Conservation (phyloP, 2,113 vertebrate genomes). For the Tapirus terrestris region DNA sequence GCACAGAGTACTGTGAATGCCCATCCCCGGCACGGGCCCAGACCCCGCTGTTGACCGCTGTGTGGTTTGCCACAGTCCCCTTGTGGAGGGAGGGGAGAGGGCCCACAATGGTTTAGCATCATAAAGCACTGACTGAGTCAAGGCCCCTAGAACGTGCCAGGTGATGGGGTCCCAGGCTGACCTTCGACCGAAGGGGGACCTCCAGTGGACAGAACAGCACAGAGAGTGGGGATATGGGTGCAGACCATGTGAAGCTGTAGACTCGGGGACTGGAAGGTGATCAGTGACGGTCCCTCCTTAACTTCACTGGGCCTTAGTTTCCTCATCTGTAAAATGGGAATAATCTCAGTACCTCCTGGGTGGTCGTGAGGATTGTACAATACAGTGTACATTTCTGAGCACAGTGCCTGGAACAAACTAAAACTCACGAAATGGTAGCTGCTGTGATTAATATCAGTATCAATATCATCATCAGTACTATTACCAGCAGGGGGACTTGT, state of each 20-base stretch:
- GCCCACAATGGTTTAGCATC: neutral
- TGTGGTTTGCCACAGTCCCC: neutral
- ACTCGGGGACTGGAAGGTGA: neutral
- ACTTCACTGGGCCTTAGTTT: neutral
- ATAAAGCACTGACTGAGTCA: neutral
- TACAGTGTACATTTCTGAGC: neutral
- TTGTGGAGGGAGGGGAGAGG: neutral
- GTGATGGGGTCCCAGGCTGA: neutral
- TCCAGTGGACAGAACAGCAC: neutral
- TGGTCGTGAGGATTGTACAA: neutral
- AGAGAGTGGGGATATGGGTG: neutral
- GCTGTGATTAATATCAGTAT: neutral
- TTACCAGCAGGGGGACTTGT: neutral
- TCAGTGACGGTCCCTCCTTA: neutral
- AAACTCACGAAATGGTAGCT: neutral
- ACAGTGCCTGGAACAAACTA: neutral
- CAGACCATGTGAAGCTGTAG: neutral
- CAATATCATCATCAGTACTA: neutral
- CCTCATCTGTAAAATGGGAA: neutral
- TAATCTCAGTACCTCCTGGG: neutral
- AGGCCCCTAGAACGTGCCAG: neutral
- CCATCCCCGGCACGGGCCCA: fast-evolving
- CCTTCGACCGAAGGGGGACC: no score
- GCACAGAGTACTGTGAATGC: neutral
- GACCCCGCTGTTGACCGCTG: neutral